Conservation (phyloP, 2,113 vertebrate species). For the Phoxinus phoxinus region DNA sequence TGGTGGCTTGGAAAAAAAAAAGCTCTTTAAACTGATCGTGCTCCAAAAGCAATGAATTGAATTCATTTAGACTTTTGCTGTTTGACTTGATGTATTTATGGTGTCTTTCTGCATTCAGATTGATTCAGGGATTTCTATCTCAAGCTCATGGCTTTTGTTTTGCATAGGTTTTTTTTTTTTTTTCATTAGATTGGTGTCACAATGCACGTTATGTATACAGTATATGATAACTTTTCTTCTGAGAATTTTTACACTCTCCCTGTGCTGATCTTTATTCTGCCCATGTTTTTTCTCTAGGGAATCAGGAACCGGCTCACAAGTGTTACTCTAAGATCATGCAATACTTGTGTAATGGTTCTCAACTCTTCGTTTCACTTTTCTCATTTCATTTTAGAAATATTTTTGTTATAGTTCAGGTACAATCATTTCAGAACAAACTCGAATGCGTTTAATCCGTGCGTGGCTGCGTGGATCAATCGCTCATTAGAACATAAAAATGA, state of each 20-base stretch:
- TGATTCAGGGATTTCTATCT: background rate
- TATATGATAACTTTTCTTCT: background rate
- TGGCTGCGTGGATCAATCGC: too few species aligned
- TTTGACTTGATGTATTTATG: background rate
- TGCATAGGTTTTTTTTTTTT: background rate
- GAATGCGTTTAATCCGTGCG: background rate
- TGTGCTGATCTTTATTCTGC: background rate
- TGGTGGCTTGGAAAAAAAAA: background rate
- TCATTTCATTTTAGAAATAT: background rate
- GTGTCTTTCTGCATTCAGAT: background rate
- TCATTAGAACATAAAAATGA: background rate
- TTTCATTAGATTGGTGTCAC: background rate
- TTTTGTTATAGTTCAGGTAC: background rate
- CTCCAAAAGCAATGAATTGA: background rate
- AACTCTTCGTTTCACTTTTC: background rate
- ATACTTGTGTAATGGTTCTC: background rate
- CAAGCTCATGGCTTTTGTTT: background rate
- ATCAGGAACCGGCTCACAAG: slow-evolving; percentile 32
- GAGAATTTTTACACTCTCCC: background rate
- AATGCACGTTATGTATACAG: background rate
- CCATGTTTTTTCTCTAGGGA: background rate
- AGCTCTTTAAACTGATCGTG: background rate
- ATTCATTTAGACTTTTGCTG: background rate
- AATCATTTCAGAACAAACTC: background rate
- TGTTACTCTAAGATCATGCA: background rate